Evolutionary conservation across 2,113 vertebrate species (phyloP).

Genomic region (Dicerorhinus sumatrensis): DNA sequence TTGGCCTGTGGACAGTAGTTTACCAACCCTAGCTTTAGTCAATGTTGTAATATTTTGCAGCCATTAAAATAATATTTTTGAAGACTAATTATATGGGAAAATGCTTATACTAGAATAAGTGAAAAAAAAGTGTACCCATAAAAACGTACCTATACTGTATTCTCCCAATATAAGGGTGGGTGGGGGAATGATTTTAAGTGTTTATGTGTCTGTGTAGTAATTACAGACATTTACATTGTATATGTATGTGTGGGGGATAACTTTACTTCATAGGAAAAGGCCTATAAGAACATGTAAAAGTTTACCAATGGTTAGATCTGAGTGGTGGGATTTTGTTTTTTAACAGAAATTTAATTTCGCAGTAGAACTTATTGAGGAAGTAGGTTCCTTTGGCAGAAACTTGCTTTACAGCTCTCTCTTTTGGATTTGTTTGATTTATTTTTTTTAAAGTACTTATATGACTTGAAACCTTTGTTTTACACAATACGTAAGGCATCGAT

Average conservation of each 20-base stretch:
- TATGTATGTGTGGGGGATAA: not conserved
- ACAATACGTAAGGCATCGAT: not conserved
- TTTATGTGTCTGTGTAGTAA: not conserved
- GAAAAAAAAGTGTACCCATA: not conserved
- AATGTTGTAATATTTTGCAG: conserved; percentile 9
- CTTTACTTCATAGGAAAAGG: not conserved
- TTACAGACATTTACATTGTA: not conserved
- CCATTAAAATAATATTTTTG: not conserved
- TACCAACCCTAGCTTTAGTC: not conserved
- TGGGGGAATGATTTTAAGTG: not conserved
- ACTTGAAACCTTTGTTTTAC: conserved; percentile 14
- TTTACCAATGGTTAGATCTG: not conserved
- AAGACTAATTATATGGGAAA: not conserved
- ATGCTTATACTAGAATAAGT: not conserved
- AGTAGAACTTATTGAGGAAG: not conserved
- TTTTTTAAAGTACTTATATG: not conserved
- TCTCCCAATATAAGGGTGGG: not conserved
- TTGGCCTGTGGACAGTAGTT: not conserved
- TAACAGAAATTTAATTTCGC: not conserved
- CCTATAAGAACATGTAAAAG: not conserved
- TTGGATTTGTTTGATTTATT: not conserved
- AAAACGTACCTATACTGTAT: not conserved
- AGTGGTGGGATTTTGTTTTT: not conserved
- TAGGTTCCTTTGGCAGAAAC: not conserved
- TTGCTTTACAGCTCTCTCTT: not conserved